A percentile compares a stretch with the other conserved stretches of the same genome.
These are phyloP conservation scores for Eolophus roseicapilla DNA, from an alignment of 2,113 vertebrate species.

Conservation along the genomic window DNA sequence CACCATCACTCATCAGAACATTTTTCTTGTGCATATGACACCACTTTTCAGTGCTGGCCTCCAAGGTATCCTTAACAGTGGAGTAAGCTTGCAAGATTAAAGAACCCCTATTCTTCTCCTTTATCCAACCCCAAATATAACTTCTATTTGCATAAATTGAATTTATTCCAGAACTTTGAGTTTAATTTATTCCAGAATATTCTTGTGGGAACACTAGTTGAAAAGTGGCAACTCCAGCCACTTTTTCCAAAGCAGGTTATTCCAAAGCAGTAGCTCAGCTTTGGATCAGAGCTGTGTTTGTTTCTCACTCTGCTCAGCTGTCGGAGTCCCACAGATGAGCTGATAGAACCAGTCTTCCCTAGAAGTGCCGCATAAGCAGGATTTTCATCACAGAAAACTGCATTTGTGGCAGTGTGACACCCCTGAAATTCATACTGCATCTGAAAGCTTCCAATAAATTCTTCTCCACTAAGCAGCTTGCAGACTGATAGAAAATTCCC, in stretches of 20 bases:
- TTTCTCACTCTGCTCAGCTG: not conserved
- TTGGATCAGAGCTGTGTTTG: not conserved
- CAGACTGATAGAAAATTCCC: not conserved
- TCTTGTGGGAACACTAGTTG: not conserved
- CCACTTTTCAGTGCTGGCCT: not conserved
- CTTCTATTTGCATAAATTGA: not conserved
- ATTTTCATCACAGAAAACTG: not conserved
- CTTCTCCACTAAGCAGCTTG: not conserved
- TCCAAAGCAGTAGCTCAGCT: not conserved
- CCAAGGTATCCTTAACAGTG: not conserved
- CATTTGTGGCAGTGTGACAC: not conserved
- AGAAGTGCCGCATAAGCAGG: not conserved
- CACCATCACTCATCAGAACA: not conserved
- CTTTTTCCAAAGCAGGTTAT: not conserved
- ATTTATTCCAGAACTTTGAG: not conserved
- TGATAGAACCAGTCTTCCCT: not conserved
- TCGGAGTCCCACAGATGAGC: not conserved
- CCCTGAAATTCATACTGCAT: not conserved
- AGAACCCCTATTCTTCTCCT: not conserved
- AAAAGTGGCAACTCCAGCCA: not conserved
- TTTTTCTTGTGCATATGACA: not conserved
- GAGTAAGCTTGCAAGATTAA: not conserved
- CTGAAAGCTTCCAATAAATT: not conserved
- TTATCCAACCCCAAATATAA: not conserved
- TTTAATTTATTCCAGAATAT: not conserved